These are phyloP conservation scores for Scopus umbretta DNA, from an alignment of 2,113 vertebrate species.

Conservation along the genomic window DNA sequence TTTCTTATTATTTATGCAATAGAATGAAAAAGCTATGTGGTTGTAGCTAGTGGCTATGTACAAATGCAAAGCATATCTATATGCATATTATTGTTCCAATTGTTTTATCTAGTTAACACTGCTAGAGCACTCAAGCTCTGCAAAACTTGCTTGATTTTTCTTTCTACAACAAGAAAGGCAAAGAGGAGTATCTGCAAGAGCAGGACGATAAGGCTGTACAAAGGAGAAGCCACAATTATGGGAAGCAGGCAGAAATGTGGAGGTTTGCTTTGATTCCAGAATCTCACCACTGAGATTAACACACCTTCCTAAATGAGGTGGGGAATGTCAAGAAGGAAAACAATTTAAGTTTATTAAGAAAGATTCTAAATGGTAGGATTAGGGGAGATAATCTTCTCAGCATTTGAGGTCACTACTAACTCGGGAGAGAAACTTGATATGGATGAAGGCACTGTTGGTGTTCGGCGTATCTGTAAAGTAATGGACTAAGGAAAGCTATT, in stretches of 20 bases:
- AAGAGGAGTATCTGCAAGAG: background rate
- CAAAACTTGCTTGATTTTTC: background rate
- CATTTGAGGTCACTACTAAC: background rate
- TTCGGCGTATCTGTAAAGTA: background rate
- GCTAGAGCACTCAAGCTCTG: background rate
- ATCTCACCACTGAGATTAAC: background rate
- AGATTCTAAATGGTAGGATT: background rate
- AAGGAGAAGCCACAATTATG: background rate
- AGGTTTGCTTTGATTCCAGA: background rate
- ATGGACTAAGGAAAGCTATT: background rate
- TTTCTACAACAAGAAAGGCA: background rate
- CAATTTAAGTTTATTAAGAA: background rate
- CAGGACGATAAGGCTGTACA: background rate
- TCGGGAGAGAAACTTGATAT: background rate
- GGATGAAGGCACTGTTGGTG: background rate
- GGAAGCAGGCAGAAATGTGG: rapidly evolving
- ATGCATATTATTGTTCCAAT: background rate
- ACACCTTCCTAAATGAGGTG: background rate
- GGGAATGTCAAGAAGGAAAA: background rate
- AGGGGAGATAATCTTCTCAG: background rate
- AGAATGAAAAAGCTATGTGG: background rate
- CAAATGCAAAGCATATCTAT: background rate
- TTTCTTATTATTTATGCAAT: background rate
- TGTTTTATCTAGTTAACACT: background rate
- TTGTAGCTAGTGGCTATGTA: background rate